Conservation (phyloP, 2,797 vertebrate species). For the Gymnopithys bicolor region DNA sequence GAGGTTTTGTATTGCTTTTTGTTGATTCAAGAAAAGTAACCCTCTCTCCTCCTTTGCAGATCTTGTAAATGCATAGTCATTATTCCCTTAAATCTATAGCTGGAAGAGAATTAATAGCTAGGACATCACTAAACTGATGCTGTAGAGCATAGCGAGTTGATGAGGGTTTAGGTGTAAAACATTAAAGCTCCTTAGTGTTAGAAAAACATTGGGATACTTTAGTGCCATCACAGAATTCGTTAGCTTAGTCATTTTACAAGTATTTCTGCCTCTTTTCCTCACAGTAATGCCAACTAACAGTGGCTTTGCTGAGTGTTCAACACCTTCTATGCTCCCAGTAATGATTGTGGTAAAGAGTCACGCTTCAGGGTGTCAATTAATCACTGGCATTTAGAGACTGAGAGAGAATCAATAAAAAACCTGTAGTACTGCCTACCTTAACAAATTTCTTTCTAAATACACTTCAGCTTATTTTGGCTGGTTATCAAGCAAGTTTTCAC, state of each 20-base stretch:
- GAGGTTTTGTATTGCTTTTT: neutral
- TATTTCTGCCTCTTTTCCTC: neutral
- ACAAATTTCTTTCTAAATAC: neutral
- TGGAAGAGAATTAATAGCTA: neutral
- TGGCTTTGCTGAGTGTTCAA: neutral
- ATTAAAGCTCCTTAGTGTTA: neutral
- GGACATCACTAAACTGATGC: neutral
- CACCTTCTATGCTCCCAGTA: neutral
- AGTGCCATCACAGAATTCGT: neutral
- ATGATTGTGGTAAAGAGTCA: neutral
- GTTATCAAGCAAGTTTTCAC: neutral
- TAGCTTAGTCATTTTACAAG: neutral
- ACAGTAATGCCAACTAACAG: neutral
- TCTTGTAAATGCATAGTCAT: neutral
- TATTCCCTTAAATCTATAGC: neutral
- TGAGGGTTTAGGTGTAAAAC: neutral
- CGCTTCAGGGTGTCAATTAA: neutral
- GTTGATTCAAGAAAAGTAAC: neutral
- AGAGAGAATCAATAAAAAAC: conserved; percentile 14
- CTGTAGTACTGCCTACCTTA: neutral
- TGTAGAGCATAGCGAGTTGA: neutral
- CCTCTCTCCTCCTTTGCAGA: neutral
- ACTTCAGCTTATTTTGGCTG: neutral
- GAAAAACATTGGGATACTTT: neutral
- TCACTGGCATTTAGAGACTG: neutral